Evolutionary conservation across 1,140 invertebrate species (phyloP).

Genomic region (Chrysoperla carnea): DNA sequence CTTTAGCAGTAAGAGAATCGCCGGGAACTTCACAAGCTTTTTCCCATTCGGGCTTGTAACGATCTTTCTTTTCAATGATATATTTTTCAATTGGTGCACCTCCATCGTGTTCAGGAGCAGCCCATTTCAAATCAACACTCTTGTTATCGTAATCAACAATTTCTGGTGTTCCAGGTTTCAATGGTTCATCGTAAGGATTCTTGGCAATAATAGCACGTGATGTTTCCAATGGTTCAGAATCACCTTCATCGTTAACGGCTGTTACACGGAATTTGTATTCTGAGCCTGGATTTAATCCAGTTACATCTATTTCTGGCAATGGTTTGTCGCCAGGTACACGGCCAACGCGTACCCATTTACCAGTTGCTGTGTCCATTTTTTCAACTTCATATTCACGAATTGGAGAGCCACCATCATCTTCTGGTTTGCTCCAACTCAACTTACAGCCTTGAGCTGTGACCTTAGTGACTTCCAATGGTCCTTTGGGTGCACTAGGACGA

Average conservation of each 20-base stretch:
- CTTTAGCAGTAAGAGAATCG: conserved; percentile 54
- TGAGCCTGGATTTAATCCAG: conserved; percentile 73
- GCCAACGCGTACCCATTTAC: conserved; percentile 78
- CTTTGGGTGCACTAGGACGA: conserved; percentile 70
- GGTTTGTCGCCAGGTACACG: conserved; percentile 52
- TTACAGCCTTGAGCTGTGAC: conserved; percentile 76
- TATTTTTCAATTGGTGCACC: conserved; percentile 93
- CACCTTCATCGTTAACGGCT: conserved; percentile 90
- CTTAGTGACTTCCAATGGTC: conserved; percentile 74
- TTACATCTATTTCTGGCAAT: conserved; percentile 71
- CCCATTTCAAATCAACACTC: conserved; percentile 88
- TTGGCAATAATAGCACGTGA: conserved; percentile 75
- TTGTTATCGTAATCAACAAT: conserved; percentile 87
- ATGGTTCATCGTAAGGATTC: conserved; percentile 83
- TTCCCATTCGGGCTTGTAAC: conserved; percentile 61
- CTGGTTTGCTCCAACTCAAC: conserved; percentile 76
- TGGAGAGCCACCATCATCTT: conserved; percentile 84
- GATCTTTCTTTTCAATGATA: conserved; percentile 93
- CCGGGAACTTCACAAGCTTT: conserved; percentile 65
- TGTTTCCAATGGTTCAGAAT: conserved; percentile 82
- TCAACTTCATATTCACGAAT: conserved; percentile 92
- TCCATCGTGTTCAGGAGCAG: conserved; percentile 76
- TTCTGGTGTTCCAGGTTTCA: conserved; percentile 78
- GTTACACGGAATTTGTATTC: conserved; percentile 94
- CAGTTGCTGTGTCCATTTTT: conserved; percentile 79